Evolutionary conservation across 2,113 vertebrate species (phyloP).

Genomic region (western clawed frog (Xenopus tropicalis)): UCB_Xtro_10.0 CM004451.2:82286001-82286500

Average conservation of each 20-base stretch:
- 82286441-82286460: constrained; percentile 92
- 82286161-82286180: no score
- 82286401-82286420: constrained; percentile 87
- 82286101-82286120: constrained; percentile 96
- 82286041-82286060: constrained; percentile 92
- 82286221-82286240: no score
- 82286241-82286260: no score
- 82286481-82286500: constrained; percentile 35
- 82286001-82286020: neutral
- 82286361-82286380: constrained; percentile 92
- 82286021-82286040: neutral
- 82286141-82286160: constrained; percentile 22
- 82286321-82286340: constrained; percentile 89
- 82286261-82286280: neutral
- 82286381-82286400: constrained; percentile 96
- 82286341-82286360: constrained; percentile 92
- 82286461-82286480: constrained; percentile 96
- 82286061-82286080: constrained; percentile 93
- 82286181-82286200: no score
- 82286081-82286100: constrained; percentile 92
- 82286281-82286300: constrained; percentile 85
- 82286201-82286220: no score
- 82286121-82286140: constrained; percentile 95
- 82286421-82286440: constrained; percentile 93
- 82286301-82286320: constrained; percentile 90